Base-by-base conservation (phyloP, 2,888 invertebrate genomes). In the Ophonus ardosiacus region DNA sequence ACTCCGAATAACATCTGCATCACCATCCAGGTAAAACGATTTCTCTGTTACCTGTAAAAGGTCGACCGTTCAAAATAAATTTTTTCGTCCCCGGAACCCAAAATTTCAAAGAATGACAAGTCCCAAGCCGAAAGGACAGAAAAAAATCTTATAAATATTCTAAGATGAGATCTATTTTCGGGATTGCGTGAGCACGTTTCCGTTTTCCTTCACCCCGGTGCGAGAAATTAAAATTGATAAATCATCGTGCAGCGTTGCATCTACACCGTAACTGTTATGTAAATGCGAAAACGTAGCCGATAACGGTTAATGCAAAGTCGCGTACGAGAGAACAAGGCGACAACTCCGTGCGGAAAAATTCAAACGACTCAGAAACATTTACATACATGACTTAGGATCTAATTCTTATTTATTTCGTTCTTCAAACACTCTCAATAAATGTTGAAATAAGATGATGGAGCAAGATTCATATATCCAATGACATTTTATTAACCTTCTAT, bases 251-350 rank as follows among this genome's bases (percentile, higher is more conserved):
- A 78, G 43, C 78, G 31, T 24, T 78, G 78, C 78, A 78, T 57
- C 80, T 59, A 71, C 59, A 17, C 56, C 43, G 82, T 82, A 82
- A 82, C 82, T 82, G 82, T 82, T 82, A 82, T 82, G 82, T 74
- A 82, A 82, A 82, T 82, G 59, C 31, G 59, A 74, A 74, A 57
- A 74, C 71, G 74, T 74, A 81, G 57, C 71, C 71, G 82, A 68
- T 81, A 81, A 81, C 81, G 81, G 81, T 81, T 65, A 65, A 68
- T 17, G 65, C 51, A 68, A 68, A 81, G 24, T 68, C 63, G 38
- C 38, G 80, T 80, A 61, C 61, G 80, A 61, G 56, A 38, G 61
- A 59, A 80, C 59, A 80, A 59, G 43, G 43, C 71, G 40, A 43
- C 71, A 74, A 43, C 40, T 43, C 40, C 40, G 43, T 43, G 43